Conservation (phyloP, 2,113 vertebrate genomes). For the Orycteropus afer region DNA sequence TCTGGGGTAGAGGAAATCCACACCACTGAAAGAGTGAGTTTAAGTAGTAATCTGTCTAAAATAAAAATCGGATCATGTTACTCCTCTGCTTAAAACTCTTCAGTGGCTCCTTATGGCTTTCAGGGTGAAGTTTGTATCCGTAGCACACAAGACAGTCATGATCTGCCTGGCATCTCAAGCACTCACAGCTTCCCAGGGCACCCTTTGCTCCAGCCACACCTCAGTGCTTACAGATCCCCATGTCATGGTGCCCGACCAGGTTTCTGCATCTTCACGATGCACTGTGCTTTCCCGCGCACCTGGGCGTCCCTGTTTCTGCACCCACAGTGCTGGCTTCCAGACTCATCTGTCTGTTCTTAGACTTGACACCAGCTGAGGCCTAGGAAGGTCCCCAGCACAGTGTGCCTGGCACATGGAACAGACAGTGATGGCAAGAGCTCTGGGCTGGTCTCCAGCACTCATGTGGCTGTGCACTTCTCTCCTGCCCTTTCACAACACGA, state of each 20-base stretch:
- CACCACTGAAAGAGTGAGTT: not conserved
- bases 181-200: not conserved
- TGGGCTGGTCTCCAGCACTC: not conserved
- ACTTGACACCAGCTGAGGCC: not conserved
- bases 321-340: not conserved
- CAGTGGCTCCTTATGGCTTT: not conserved
- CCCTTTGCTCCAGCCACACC: not conserved
- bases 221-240: not conserved
- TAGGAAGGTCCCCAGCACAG: not conserved
- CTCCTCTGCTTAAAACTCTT: not conserved
- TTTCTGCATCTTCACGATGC: not conserved
- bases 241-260: not conserved
- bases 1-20: not conserved
- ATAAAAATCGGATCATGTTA: not conserved
- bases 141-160: not conserved
- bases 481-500: not conserved
- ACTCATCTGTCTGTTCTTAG: not conserved
- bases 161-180: not conserved
- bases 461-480: fast-evolving
- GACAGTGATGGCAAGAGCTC: not conserved
- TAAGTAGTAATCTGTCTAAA: not conserved
- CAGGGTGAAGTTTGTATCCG: not conserved
- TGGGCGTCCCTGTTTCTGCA: not conserved
- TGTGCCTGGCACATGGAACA: not conserved
- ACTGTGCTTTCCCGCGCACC: not conserved